These are phyloP conservation scores for Petrosia ficiformis DNA, from an alignment of 37 sponge, comb jelly and placozoan species.

Conservation along the genomic window DNA sequence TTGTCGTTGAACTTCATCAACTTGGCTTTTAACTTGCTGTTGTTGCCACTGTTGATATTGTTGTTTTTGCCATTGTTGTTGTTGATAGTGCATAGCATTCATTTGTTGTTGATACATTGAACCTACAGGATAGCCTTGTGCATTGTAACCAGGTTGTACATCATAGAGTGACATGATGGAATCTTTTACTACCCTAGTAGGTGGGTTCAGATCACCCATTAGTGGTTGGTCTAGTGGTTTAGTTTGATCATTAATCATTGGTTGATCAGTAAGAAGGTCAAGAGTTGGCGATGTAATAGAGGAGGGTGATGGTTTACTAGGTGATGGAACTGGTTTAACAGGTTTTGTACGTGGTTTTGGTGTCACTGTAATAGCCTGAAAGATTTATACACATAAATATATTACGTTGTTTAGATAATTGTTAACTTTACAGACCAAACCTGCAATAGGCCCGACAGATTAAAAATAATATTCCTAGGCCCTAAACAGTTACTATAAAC, in stretches of 20 bases:
- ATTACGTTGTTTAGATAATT: no score
- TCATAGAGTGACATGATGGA: conserved; percentile 69
- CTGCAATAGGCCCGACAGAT: no score
- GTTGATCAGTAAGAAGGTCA: background rate
- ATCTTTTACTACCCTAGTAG: conserved; percentile 28
- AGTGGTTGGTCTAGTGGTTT: background rate
- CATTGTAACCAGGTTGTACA: conserved; percentile 46
- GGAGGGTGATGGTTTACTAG: background rate
- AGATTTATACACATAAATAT: background rate
- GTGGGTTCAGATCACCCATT: background rate
- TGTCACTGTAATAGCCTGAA: background rate
- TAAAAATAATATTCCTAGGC: no score
- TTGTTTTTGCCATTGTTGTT: conserved; percentile 65
- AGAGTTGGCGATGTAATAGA: background rate
- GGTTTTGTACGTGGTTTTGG: background rate
- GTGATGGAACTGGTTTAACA: background rate
- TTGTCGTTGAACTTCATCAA: conserved; percentile 43
- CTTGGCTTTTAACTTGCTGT: conserved; percentile 30
- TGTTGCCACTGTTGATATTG: conserved; percentile 26
- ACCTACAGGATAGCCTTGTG: conserved; percentile 45
- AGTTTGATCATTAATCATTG: background rate
- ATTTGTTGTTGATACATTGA: no score
- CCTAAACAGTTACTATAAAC: no score
- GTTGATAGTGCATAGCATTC: no score
- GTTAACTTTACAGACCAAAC: no score